These are phyloP conservation scores for Metopolophium dirhodum DNA, from an alignment of 1,140 invertebrate genomes.

Conservation along the genomic window DNA sequence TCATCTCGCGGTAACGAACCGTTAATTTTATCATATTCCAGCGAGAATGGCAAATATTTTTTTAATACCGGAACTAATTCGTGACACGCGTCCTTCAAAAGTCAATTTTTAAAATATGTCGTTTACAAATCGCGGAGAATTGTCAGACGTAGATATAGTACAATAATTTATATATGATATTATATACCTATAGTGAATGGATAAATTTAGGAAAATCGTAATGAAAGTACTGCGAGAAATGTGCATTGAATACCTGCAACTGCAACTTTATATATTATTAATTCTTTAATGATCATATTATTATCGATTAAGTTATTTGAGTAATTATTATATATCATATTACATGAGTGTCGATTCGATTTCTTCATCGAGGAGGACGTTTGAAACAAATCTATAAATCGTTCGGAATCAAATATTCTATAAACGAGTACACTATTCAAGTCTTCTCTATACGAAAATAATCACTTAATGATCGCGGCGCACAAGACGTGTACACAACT, in stretches of 20 bases:
- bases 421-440: not conserved
- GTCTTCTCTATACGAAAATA: not conserved
- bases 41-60: not conserved
- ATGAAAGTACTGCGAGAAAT: not conserved
- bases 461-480: not conserved
- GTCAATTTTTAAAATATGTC: conserved; percentile 1
- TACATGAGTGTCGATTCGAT: not conserved
- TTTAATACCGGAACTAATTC: not conserved
- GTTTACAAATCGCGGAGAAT: not conserved
- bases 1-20: not conserved
- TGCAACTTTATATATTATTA: not conserved
- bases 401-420: not conserved
- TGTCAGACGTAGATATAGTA: not conserved
- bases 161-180: not conserved
- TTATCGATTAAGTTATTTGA: not conserved
- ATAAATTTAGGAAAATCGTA: not conserved
- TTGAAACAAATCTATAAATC: not conserved
- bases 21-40: not conserved
- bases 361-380: not conserved
- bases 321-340: not conserved
- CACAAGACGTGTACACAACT: not conserved
- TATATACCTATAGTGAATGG: not conserved
- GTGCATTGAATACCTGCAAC: not conserved
- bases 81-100: not conserved
- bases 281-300: not conserved